A percentile compares a stretch with the other conserved stretches of the same genome.
These are phyloP conservation scores for Allolobophora icterica DNA, from an alignment of 2,888 invertebrate species.

Conservation along the genomic window DNA sequence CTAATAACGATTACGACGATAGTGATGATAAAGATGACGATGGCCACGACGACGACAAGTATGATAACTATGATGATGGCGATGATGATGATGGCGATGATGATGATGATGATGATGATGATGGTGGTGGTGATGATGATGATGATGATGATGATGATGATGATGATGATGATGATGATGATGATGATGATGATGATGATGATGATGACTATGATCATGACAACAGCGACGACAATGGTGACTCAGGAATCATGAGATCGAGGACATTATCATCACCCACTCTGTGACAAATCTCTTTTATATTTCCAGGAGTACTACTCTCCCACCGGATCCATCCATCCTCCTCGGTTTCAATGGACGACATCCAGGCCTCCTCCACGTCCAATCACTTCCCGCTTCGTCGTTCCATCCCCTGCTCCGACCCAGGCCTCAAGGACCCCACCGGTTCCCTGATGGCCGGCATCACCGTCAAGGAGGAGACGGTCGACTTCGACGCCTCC, in stretches of 20 bases:
- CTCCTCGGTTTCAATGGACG: background rate
- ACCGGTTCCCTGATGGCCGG: background rate
- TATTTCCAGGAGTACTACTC: background rate
- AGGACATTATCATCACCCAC: background rate
- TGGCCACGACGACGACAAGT: no score
- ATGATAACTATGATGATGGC: background rate
- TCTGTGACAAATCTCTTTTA: background rate
- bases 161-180: background rate
- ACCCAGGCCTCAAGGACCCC: background rate
- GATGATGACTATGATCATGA: background rate
- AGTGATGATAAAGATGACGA: no score
- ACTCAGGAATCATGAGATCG: background rate
- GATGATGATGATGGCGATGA: background rate
- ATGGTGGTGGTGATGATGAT: no score
- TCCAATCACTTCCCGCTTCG: background rate
- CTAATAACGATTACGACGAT: no score
- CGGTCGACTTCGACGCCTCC: slow-evolving; percentile 32
- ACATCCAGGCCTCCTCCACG: background rate
- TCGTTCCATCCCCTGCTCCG: slow-evolving; percentile 22
- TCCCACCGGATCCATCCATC: background rate
- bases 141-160: no score
- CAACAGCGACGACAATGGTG: background rate
- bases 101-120: background rate
- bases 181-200: background rate
- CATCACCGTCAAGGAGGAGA: slow-evolving; percentile 38